Base-by-base conservation (phyloP, 1,140 invertebrate species). In the Zelostemma sp. region DNA sequence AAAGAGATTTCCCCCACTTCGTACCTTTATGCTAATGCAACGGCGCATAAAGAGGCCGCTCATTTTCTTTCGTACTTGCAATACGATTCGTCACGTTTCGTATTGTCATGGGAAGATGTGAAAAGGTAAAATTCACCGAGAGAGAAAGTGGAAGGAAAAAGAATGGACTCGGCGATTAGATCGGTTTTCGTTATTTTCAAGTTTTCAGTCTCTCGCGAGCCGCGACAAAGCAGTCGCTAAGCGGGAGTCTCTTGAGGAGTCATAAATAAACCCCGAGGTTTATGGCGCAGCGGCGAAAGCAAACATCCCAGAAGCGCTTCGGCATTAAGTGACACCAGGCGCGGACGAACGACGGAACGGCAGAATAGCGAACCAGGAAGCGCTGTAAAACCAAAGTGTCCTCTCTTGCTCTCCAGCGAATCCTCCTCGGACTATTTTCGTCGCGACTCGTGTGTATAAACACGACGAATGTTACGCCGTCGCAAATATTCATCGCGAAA, bases 221-320 rank as follows among this genome's bases (percentile, higher is more conserved):
- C 33, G 33, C 33, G 43, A 46, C 43, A 21, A 21, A 46, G 38
- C 25, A 12, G 49, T 57, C 41, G 40, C 68, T 58, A 62, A 40
- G 68, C 65, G 71, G 71, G 71, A 73, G 71, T 68, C 65, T 47
- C 43, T 60, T 33, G 21, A 35, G 58, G 41, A 38, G 56, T 59
- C 71, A 63, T 73, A 73, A 73, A 68, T 73, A 73, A 68, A 73
- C 49, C 46, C 9, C 12, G 16, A 47, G 40, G 40, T 46, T 33
- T 31, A 56, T 28, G 41, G 41, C 25, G 21, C 40, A 38, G 41
- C 41, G 19, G 25, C 40, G 50, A 54, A 46, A 46, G 43, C 40
- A 43, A 43, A 43, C 40, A 43, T 15, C 40, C 40, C 40, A 17
- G 16, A 17, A 43, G 40, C 40, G 16, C 14, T 43, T 43, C 40